Base-by-base conservation (phyloP, 2,888 invertebrate genomes). In the Diarsia mendica region DNA sequence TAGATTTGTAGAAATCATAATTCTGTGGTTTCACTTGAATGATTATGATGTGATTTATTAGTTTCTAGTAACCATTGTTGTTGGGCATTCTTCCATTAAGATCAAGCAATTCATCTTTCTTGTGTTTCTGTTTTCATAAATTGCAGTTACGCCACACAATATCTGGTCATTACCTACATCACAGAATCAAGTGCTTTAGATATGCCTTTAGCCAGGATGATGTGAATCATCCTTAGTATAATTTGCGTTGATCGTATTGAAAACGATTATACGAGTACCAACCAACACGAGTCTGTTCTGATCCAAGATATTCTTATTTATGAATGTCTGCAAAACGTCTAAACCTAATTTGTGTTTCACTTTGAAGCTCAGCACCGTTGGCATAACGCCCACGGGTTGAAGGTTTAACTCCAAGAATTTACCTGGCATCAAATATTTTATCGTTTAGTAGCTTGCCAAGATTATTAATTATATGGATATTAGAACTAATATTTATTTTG, bases 341-440 rank as follows among this genome's bases (percentile, higher is more conserved):
- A 67, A 85, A 51, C 70, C 70, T 66, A 73, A 82, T 85, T 77
- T 71, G 64, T 77, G 72, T 58, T 71, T 71, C 20, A 58, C 44
- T 58, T 61, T 65, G 64, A 65, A 48, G 53, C 72, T 64, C 58
- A 18, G 23, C 46, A 44, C 51, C 23, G 28, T 77, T 83, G 82
- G 82, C 82, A 76, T 66, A n/a, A 44, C 20, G 85, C 83, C 83
- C 65, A 77, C 60, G 3, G 10, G 68, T 71, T 71, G 85, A 71
- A 65, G 77, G 63, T 61, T 53, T 55, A 68, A 49, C 46, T 76
- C 67, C 51, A 44, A 73, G 61, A 85, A 73, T 82, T 85, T 82
- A 82, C 82, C 83, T 83, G 67, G 63, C 82, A 71, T 71, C 67
- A 73, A 63, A 73, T n/a, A 82, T 71, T 81, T 82, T 44, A 20